These are phyloP conservation scores for Rhinolophus sinicus DNA, from an alignment of 2,113 vertebrate species.

Conservation along the genomic window DNA sequence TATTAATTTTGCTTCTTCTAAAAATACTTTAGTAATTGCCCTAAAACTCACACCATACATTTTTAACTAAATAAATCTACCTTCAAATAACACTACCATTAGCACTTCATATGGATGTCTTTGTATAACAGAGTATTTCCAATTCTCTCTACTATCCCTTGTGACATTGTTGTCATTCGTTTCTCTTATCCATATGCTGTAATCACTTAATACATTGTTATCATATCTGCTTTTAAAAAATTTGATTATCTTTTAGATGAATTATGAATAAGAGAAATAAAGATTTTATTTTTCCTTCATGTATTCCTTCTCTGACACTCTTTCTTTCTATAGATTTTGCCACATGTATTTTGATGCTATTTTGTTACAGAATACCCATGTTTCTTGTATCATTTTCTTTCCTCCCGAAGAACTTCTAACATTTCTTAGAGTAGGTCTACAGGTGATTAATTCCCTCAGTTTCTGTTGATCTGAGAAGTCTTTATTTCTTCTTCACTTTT, in stretches of 20 bases:
- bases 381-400: neutral
- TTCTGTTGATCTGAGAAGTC: too few species aligned
- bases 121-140: neutral
- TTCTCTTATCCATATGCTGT: neutral
- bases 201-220: neutral
- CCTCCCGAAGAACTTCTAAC: neutral
- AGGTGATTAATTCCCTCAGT: neutral
- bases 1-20: neutral
- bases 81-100: neutral
- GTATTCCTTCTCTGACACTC: neutral
- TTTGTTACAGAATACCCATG: neutral
- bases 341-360: too few species aligned
- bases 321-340: neutral
- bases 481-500: too few species aligned
- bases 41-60: neutral
- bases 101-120: neutral
- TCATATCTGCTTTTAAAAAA: neutral
- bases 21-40: neutral
- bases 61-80: neutral
- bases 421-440: neutral
- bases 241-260: neutral
- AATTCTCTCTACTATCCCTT: neutral
- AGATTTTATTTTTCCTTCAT: neutral
- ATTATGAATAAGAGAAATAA: neutral
- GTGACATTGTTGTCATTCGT: neutral